Conservation (phyloP, 2,113 vertebrate species). For the Heptranchias perlo region DNA sequence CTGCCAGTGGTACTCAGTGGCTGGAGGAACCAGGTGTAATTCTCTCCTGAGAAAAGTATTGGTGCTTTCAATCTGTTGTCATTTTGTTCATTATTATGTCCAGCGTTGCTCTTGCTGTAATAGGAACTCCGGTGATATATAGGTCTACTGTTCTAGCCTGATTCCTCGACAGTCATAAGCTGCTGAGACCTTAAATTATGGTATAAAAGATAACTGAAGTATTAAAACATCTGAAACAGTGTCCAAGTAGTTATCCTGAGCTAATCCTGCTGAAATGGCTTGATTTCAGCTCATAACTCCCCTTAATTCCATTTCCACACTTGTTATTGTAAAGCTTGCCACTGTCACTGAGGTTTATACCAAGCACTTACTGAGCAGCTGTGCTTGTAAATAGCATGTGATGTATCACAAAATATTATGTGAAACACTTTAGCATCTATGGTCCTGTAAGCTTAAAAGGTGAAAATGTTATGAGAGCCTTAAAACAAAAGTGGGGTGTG, state of each 20-base stretch:
- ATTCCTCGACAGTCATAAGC: not conserved
- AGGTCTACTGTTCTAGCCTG: not conserved
- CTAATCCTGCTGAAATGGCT: not conserved
- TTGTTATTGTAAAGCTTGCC: not conserved
- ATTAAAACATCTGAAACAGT: not conserved
- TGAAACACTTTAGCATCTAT: not conserved
- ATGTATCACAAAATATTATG: not conserved
- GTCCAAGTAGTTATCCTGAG: not conserved
- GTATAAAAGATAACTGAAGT: not conserved
- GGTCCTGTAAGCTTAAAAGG: not conserved
- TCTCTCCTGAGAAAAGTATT: not conserved
- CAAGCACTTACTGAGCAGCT: not conserved
- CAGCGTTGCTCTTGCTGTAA: not conserved
- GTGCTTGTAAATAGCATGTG: not conserved
- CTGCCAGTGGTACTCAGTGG: not conserved
- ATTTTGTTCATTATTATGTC: not conserved
- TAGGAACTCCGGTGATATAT: not conserved
- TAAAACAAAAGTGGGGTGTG: not conserved
- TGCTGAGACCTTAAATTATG: not conserved
- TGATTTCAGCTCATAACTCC: not conserved
- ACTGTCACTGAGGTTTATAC: not conserved
- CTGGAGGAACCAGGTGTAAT: not conserved
- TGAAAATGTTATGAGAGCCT: not conserved
- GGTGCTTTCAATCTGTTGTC: not conserved
- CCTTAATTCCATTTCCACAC: not conserved